phyloP scores from a whole-genome alignment of 2,888 invertebrate genomes.

The Noctuana brunneofusca region DNA sequence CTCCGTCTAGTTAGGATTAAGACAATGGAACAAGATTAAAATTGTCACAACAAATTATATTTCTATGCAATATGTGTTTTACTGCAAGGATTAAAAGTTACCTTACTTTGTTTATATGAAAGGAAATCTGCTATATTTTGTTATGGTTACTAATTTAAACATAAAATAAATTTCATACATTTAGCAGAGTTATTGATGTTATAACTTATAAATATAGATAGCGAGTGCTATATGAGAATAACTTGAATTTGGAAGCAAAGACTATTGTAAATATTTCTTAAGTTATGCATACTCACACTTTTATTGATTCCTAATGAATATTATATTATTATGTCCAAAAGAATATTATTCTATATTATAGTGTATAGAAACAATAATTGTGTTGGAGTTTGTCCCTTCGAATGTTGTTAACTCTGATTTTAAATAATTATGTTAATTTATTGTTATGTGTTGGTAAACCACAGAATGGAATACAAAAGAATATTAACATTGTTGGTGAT shows the following conservation, averaged over 20 bases:
- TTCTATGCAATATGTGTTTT: neutral
- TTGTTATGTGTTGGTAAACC: neutral
- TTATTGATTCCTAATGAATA: slow-evolving; percentile 8
- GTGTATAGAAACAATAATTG: neutral
- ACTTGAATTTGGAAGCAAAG: neutral
- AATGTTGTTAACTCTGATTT: neutral
- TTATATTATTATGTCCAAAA: slow-evolving; percentile 12
- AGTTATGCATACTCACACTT: neutral
- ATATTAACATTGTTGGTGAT: neutral
- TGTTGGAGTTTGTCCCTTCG: neutral
- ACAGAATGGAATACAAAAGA: neutral
- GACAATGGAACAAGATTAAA: slow-evolving; percentile 5
- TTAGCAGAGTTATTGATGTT: neutral
- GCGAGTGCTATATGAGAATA: neutral
- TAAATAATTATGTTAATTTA: slow-evolving; percentile 11
- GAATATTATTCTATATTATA: neutral
- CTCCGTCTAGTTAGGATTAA: slow-evolving; percentile 31
- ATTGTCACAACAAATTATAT: slow-evolving; percentile 3
- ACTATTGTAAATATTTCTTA: neutral
- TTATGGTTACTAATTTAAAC: neutral
- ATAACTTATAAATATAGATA: neutral
- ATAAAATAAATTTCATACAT: no score
- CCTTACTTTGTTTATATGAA: neutral
- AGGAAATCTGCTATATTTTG: neutral
- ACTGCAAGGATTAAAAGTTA: slow-evolving; percentile 8